Percentiles rank a stretch among this genome's conserved stretches.
Conservation (phyloP, 1,140 invertebrate species). For the Cecropterus lyciades region DNA sequence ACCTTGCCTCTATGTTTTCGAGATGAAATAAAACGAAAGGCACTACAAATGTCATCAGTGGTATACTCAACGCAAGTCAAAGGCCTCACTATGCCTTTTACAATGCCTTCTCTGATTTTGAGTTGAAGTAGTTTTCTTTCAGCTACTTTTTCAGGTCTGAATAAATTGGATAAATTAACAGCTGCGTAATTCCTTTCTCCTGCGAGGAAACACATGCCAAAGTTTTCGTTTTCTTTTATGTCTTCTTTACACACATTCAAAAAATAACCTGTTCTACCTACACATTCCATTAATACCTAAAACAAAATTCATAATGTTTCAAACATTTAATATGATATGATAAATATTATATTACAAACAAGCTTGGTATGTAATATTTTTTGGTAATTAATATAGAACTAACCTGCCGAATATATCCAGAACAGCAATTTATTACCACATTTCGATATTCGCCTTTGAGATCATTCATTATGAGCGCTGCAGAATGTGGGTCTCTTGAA, state of each 20-base stretch:
- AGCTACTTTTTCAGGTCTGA: conserved; percentile 36
- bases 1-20: conserved; percentile 2
- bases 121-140: conserved; percentile 37
- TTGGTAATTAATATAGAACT: background rate
- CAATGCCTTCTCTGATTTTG: background rate
- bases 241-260: conserved; percentile 1
- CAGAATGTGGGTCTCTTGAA: background rate
- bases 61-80: conserved; percentile 11
- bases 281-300: background rate
- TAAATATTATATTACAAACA: no score
- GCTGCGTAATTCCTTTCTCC: conserved; percentile 36
- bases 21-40: conserved; percentile 4
- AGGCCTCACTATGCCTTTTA: conserved; percentile 3
- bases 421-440: conserved; percentile 3
- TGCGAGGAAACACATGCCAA: background rate
- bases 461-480: background rate
- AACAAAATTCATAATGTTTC: no score
- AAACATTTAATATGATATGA: background rate
- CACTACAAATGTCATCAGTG: background rate
- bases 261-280: background rate
- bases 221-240: background rate
- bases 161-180: conserved; percentile 36
- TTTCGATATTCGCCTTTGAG: background rate
- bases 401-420: conserved; percentile 1
- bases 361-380: no score